These are phyloP conservation scores for Agrochola circellaris DNA, from an alignment of 2,888 invertebrate species.

Conservation along the genomic window DNA sequence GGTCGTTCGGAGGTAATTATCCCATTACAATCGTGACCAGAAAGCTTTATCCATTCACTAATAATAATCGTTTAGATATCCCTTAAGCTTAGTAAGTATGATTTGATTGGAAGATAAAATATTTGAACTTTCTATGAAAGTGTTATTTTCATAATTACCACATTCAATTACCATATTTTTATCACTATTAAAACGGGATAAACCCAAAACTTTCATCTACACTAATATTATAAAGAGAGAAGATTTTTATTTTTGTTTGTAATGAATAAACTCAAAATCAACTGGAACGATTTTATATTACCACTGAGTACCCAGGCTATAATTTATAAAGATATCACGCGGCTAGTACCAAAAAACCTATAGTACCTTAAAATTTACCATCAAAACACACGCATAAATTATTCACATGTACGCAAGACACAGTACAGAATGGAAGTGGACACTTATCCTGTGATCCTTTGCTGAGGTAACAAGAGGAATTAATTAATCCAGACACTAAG, in stretches of 20 bases:
- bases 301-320: too few relatives aligned
- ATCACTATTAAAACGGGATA: neutral
- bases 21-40: constrained; percentile 64
- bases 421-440: constrained; percentile 32
- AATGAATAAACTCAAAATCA: too few relatives aligned
- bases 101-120: constrained; percentile 20
- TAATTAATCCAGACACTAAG: constrained; percentile 42
- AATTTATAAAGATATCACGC: too few relatives aligned
- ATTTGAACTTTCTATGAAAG: neutral
- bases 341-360: neutral
- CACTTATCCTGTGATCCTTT: constrained; percentile 53
- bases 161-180: neutral
- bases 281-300: too few relatives aligned
- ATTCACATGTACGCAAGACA: constrained; percentile 22
- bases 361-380: neutral
- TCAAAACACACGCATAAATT: constrained; percentile 8
- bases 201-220: neutral
- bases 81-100: constrained; percentile 4
- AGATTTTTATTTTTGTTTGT: too few relatives aligned
- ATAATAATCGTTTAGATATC: constrained; percentile 37
- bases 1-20: constrained; percentile 59
- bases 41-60: constrained; percentile 48
- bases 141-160: neutral
- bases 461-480: constrained; percentile 42
- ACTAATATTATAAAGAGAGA: too few relatives aligned